Conservation (phyloP, 2,113 vertebrate genomes). For the Cariama cristata region DNA sequence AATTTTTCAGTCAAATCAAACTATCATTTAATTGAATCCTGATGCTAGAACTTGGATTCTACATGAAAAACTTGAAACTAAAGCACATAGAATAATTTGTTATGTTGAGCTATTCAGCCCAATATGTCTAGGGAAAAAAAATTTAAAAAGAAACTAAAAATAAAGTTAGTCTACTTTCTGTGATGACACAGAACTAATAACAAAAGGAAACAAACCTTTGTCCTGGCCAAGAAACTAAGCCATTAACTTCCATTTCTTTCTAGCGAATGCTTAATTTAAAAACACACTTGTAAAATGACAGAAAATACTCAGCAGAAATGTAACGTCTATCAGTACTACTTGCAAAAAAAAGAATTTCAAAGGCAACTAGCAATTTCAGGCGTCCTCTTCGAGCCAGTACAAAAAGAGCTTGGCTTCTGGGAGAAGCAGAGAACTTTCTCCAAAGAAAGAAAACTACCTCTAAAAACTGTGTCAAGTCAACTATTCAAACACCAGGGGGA, state of each 20-base stretch:
- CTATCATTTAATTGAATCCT: constrained; percentile 87
- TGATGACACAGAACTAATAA: constrained; percentile 74
- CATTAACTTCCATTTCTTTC: constrained; percentile 18
- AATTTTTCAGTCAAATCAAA: constrained; percentile 86
- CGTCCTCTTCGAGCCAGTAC: background rate
- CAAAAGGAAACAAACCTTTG: constrained; percentile 63
- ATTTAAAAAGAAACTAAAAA: constrained; percentile 56
- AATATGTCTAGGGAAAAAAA: constrained; percentile 72
- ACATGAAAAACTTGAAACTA: constrained; percentile 79
- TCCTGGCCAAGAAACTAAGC: constrained; percentile 52
- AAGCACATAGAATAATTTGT: constrained; percentile 82
- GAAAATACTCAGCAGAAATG: background rate
- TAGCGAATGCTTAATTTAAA: constrained; percentile 9
- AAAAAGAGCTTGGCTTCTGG: background rate
- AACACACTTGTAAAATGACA: background rate
- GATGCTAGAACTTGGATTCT: constrained; percentile 81
- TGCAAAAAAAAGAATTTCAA: background rate
- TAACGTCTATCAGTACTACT: background rate
- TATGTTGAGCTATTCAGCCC: constrained; percentile 78
- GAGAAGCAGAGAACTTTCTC: background rate
- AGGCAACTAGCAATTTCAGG: background rate
- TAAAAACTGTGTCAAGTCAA: background rate
- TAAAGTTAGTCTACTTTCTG: constrained; percentile 68
- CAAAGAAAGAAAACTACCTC: background rate
- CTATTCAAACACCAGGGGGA: background rate